A percentile compares a stretch with the other conserved stretches of the same genome.
These are phyloP conservation scores for Anthopleura xanthogrammica DNA, from an alignment of 92 coral and sea anemone species.

Conservation along the genomic window DNA sequence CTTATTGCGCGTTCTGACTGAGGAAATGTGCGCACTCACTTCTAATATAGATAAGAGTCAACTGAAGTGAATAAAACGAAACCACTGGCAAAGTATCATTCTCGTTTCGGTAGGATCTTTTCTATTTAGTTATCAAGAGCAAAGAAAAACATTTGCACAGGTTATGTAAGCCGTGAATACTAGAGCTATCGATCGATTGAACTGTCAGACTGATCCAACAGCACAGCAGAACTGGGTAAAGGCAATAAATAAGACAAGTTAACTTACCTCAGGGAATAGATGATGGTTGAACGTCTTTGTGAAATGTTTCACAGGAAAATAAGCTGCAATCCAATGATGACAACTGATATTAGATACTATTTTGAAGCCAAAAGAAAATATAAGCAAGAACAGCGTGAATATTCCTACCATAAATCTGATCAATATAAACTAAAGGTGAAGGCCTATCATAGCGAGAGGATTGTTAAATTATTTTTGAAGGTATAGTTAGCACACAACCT, in stretches of 20 bases:
- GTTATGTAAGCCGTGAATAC: neutral
- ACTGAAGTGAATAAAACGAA: too few species aligned
- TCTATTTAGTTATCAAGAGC: too few species aligned
- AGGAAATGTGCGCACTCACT: too few species aligned
- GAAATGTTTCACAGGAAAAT: neutral
- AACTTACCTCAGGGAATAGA: neutral
- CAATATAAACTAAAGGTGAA: neutral
- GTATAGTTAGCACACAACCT: neutral
- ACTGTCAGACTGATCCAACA: neutral
- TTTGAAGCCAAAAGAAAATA: neutral
- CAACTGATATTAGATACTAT: neutral
- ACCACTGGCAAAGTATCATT: too few species aligned
- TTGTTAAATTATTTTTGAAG: neutral
- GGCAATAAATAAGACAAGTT: neutral
- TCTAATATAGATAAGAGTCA: too few species aligned
- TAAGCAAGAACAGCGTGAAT: slow-evolving; percentile 9
- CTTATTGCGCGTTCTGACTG: too few species aligned
- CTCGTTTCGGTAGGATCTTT: too few species aligned
- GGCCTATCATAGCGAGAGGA: neutral
- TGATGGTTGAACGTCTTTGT: neutral
- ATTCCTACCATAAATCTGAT: neutral
- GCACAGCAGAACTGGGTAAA: neutral
- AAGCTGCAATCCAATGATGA: neutral
- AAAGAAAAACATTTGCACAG: neutral
- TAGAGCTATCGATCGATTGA: neutral